phyloP scores from a whole-genome alignment of 2,888 invertebrate species.

The Blera fallax region DNA sequence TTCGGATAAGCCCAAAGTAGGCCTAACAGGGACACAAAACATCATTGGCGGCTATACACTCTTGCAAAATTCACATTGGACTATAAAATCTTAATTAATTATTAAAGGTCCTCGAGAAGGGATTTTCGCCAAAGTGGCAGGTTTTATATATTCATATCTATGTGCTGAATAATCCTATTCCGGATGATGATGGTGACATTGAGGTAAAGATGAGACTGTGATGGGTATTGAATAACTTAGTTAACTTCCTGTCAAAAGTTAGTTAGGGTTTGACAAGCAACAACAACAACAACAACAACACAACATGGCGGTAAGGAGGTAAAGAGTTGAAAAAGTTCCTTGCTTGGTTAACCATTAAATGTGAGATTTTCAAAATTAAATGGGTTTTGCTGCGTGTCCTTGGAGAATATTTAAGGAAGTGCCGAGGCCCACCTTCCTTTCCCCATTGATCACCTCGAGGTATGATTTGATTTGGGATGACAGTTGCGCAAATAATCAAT shows the following conservation, averaged over 20 bases:
- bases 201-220: conserved; percentile 44
- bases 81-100: conserved; percentile 66
- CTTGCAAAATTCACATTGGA: conserved; percentile 43
- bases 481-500: conserved; percentile 58
- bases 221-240: conserved; percentile 60
- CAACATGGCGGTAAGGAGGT: not conserved
- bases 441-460: conserved; percentile 17
- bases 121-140: conserved; percentile 25
- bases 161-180: conserved; percentile 28
- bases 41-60: conserved; percentile 4
- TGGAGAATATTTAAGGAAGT: conserved; percentile 15
- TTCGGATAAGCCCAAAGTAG: conserved; percentile 33
- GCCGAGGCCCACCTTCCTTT: not conserved
- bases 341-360: conserved; percentile 25
- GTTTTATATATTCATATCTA: not conserved
- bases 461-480: conserved; percentile 58
- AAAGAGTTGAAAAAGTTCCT: not conserved
- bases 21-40: not conserved
- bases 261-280: conserved; percentile 18
- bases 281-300: not conserved
- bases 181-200: not conserved
- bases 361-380: conserved; percentile 38
- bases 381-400: conserved; percentile 41
- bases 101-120: conserved; percentile 58
- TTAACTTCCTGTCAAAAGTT: conserved; percentile 61